Evolutionary conservation across 2,797 vertebrate genomes (phyloP).

Genomic region (Otus scops): DNA sequence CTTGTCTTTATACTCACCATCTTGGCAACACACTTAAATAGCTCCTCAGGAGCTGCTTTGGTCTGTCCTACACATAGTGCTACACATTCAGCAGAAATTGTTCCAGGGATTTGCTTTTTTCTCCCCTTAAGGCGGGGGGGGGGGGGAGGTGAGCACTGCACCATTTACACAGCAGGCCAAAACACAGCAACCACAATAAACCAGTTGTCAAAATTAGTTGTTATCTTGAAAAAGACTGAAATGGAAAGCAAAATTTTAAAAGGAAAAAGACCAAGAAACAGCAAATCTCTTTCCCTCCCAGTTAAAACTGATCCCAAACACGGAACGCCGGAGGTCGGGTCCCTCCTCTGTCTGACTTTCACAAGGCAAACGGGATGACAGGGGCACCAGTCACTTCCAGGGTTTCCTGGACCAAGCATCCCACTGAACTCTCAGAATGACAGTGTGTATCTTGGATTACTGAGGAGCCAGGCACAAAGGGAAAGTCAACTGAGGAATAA

Average conservation of each 20-base stretch:
- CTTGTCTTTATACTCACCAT: neutral
- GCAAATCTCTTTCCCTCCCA: neutral
- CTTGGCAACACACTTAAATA: neutral
- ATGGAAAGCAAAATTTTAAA: neutral
- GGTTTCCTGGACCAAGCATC: neutral
- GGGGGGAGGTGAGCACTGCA: neutral
- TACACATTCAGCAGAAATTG: neutral
- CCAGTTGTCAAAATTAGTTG: neutral
- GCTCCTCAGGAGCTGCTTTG: neutral
- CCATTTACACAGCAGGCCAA: neutral
- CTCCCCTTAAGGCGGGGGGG: no score
- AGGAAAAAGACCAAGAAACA: neutral
- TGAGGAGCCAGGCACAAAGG: neutral
- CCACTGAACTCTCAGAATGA: neutral
- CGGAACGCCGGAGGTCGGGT: rapidly evolving
- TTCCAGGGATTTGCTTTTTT: neutral
- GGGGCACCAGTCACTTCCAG: neutral
- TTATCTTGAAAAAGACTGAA: neutral
- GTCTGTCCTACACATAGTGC: neutral
- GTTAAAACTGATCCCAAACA: neutral
- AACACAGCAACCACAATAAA: neutral
- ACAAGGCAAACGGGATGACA: neutral
- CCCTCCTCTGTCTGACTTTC: neutral
- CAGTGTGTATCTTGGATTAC: neutral
- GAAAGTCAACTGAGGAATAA: neutral